These are phyloP conservation scores for Philereme vetulata DNA, from an alignment of 2,888 invertebrate genomes.

Conservation along the genomic window DNA sequence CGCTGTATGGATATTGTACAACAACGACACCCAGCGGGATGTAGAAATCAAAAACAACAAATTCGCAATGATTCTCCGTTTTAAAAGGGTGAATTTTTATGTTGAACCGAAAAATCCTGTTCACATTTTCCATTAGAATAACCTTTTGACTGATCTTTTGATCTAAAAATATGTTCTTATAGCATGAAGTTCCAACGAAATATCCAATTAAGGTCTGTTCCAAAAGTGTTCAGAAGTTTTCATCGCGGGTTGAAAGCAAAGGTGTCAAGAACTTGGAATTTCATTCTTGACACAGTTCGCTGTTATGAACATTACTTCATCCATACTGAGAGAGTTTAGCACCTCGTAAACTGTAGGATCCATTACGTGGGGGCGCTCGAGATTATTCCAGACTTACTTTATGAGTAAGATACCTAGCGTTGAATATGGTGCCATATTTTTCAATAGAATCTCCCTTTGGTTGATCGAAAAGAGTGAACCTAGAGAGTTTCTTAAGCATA, in stretches of 20 bases:
- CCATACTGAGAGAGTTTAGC: slow-evolving; percentile 64
- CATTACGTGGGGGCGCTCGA: slow-evolving; percentile 60
- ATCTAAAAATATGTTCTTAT: slow-evolving; percentile 10
- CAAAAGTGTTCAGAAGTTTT: slow-evolving; percentile 46
- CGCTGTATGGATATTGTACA: slow-evolving; percentile 70
- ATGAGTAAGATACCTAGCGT: slow-evolving; percentile 41
- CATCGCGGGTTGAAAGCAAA: slow-evolving; percentile 46
- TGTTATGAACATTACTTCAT: slow-evolving; percentile 70
- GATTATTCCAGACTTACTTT: slow-evolving; percentile 58
- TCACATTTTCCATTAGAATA: not conserved
- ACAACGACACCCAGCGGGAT: slow-evolving; percentile 76
- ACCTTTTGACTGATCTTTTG: slow-evolving; percentile 2
- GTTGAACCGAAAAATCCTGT: slow-evolving; percentile 1
- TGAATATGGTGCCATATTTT: slow-evolving; percentile 53
- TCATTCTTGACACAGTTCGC: slow-evolving; percentile 64
- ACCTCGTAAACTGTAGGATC: slow-evolving; percentile 72
- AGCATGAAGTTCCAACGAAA: slow-evolving; percentile 22
- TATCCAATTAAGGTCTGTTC: slow-evolving; percentile 27
- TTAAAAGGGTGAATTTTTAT: slow-evolving; percentile 32
- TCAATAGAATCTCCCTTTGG: slow-evolving; percentile 36
- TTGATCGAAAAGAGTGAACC: slow-evolving; percentile 28
- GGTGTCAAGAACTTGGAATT: slow-evolving; percentile 61
- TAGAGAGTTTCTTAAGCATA: slow-evolving; percentile 13
- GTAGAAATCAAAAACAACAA: slow-evolving; percentile 70
- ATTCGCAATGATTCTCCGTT: slow-evolving; percentile 60